Percentiles rank a stretch among this genome's conserved stretches.
phyloP scores from a whole-genome alignment of 2,797 vertebrate genomes.

The Labeo calbasu region DNA sequence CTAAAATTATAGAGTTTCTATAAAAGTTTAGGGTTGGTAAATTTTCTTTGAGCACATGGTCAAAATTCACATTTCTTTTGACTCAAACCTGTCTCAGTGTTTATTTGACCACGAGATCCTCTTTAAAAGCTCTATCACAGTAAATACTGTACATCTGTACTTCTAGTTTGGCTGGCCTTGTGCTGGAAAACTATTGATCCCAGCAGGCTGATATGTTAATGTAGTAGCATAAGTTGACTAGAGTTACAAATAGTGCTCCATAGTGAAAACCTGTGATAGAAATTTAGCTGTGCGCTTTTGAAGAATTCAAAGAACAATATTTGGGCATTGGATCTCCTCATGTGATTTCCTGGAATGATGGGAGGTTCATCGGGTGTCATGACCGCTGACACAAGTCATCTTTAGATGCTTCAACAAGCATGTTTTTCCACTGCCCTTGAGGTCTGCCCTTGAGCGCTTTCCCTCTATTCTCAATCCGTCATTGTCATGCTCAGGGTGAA shows the following conservation, averaged over 20 bases:
- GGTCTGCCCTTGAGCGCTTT: slow-evolving; percentile 4
- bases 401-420: slow-evolving; percentile 33
- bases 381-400: slow-evolving; percentile 29
- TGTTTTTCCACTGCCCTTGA: slow-evolving; percentile 5
- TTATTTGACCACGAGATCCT: background rate
- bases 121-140: background rate
- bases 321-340: background rate
- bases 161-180: background rate
- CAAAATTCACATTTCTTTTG: background rate
- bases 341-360: background rate
- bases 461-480: slow-evolving; percentile 27
- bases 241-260: background rate
- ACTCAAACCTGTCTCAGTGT: background rate
- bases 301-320: background rate
- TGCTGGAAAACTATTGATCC: background rate
- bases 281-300: background rate
- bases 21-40: too few relatives aligned
- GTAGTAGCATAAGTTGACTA: background rate
- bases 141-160: background rate
- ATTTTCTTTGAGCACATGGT: background rate
- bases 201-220: background rate
- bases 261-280: background rate
- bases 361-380: slow-evolving; percentile 31
- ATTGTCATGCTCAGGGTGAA: slow-evolving; percentile 41
- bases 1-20: too few relatives aligned